Conservation (phyloP, 2,888 invertebrate genomes). For the Beris chalybata region DNA sequence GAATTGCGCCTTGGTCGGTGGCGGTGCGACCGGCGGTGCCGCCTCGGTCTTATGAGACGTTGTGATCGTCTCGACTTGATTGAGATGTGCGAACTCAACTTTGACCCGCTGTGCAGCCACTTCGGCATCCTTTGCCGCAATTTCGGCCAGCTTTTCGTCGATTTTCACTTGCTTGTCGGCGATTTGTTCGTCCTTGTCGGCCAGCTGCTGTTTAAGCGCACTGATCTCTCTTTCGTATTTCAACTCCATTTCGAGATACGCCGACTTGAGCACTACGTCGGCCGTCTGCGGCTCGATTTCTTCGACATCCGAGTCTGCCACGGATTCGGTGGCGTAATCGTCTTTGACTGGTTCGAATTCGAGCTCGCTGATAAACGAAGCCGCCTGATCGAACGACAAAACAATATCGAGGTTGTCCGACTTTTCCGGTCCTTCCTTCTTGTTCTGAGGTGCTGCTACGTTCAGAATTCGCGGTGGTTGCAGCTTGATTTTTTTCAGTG, state of each 20-base stretch:
- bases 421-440: neutral
- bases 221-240: neutral
- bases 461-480: constrained; percentile 16
- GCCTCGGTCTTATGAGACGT: constrained; percentile 35
- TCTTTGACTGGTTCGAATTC: neutral
- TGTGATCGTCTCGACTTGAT: constrained; percentile 37
- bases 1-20: constrained; percentile 48
- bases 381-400: neutral
- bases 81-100: constrained; percentile 1
- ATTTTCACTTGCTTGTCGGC: neutral
- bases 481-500: neutral
- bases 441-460: constrained; percentile 20
- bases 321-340: neutral
- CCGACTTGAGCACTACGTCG: neutral
- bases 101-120: constrained; percentile 5
- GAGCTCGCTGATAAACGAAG: neutral
- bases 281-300: neutral
- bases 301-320: neutral
- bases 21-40: neutral
- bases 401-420: too few relatives aligned
- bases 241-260: neutral
- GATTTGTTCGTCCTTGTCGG: neutral
- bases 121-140: too few relatives aligned
- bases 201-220: neutral
- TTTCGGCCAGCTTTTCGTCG: neutral